Evolutionary conservation across 2,113 vertebrate genomes (phyloP).

Genomic region (Hylia prasina): DNA sequence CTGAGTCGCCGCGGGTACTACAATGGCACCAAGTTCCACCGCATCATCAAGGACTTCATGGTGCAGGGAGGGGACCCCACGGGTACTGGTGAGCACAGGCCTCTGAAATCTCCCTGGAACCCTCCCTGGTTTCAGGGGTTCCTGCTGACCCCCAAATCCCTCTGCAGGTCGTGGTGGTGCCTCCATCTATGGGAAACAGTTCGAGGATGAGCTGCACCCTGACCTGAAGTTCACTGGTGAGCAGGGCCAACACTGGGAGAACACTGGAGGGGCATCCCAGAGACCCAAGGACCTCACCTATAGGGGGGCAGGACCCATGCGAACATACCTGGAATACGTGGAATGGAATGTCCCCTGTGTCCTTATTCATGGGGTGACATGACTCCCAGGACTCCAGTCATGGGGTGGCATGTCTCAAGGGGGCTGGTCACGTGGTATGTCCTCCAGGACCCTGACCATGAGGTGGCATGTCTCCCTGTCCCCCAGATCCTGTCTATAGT

Average conservation of each 20-base stretch:
- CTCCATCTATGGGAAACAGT: slow-evolving; percentile 94
- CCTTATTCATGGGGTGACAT: not conserved
- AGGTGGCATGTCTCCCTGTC: not conserved
- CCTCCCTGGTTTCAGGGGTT: not conserved
- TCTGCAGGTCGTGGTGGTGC: slow-evolving; percentile 87
- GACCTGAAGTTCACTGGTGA: slow-evolving; percentile 94
- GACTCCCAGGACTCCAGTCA: not conserved
- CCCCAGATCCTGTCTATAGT: rapidly evolving
- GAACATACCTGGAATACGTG: not conserved
- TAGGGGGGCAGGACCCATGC: not conserved
- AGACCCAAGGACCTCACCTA: not conserved
- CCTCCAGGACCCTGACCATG: not conserved
- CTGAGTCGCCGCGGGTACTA: slow-evolving; percentile 89
- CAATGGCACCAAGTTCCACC: slow-evolving; percentile 90
- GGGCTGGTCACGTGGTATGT: not conserved
- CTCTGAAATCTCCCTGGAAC: not conserved
- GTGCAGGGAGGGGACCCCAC: slow-evolving; percentile 95
- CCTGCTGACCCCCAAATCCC: not conserved
- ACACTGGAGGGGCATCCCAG: not conserved
- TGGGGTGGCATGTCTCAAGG: not conserved
- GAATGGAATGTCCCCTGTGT: not conserved
- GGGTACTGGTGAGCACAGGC: slow-evolving; percentile 78
- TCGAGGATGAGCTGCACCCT: slow-evolving; percentile 89
- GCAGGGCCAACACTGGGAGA: not conserved
- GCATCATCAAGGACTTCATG: slow-evolving; percentile 96